Percentiles rank a stretch among this genome's conserved stretches.
These are phyloP conservation scores for Wiebesia pumilae DNA, from an alignment of 1,140 invertebrate genomes.

Conservation along the genomic window DNA sequence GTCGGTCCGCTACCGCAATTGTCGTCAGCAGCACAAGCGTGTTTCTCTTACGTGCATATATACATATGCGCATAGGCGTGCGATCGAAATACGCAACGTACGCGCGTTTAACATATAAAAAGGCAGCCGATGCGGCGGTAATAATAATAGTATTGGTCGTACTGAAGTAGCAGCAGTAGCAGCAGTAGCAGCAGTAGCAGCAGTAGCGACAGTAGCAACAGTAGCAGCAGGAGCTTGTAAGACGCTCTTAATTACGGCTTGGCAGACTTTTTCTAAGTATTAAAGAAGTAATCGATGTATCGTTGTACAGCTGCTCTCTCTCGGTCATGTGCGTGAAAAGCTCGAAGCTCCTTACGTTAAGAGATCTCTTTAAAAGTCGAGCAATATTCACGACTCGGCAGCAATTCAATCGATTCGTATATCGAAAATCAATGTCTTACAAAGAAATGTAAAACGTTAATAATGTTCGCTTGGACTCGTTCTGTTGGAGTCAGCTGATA, in stretches of 20 bases:
- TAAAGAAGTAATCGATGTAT: conserved; percentile 57
- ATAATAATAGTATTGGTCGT: no score
- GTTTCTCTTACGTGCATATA: background rate
- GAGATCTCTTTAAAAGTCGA: no score
- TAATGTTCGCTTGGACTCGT: background rate
- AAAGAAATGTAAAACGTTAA: no score
- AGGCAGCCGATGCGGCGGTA: no score
- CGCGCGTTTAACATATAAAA: no score
- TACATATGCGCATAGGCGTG: background rate
- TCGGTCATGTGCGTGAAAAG: background rate
- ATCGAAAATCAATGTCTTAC: background rate
- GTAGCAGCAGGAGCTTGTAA: conserved; percentile 49
- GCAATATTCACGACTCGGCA: background rate
- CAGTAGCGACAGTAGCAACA: background rate
- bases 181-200: background rate
- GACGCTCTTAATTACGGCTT: conserved; percentile 62
- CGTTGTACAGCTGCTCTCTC: background rate
- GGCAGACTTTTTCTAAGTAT: conserved; percentile 58
- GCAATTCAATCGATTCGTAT: background rate
- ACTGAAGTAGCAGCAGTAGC: background rate
- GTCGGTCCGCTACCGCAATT: background rate
- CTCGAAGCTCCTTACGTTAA: background rate
- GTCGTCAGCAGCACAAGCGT: background rate
- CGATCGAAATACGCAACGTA: background rate
- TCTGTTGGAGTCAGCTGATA: conserved; percentile 14